Evolutionary conservation across 2,797 vertebrate genomes (phyloP).

Genomic region (Lycodopsis pacificus): DNA sequence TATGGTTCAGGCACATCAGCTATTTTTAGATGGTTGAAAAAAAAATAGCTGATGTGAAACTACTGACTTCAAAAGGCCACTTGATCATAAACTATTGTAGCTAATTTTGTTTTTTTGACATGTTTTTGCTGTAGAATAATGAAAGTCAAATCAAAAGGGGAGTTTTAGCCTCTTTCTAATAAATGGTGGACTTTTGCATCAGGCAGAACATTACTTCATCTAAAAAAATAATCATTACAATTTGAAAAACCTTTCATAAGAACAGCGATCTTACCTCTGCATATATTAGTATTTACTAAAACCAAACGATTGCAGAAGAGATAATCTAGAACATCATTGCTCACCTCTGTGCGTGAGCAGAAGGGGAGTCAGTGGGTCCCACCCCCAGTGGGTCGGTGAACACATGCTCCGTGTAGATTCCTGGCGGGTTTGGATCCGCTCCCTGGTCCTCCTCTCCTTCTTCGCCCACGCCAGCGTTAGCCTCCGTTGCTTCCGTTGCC

Average conservation of each 20-base stretch:
- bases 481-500: constrained; percentile 91
- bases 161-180: not conserved
- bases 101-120: not conserved
- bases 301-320: not conserved
- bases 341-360: constrained; percentile 78
- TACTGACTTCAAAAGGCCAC: not conserved
- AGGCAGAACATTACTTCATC: not conserved
- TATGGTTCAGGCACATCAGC: not conserved
- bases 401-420: constrained; percentile 98
- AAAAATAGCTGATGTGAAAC: not conserved
- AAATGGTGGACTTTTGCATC: not conserved
- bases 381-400: constrained; percentile 97
- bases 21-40: not conserved
- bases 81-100: not conserved
- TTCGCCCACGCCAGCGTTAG: constrained; percentile 88
- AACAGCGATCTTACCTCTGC: not conserved
- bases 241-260: not conserved
- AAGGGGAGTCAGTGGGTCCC: constrained; percentile 85
- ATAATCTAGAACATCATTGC: not conserved
- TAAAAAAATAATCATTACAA: not conserved
- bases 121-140: not conserved
- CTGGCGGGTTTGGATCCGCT: constrained; percentile 87
- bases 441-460: constrained; percentile 86
- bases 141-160: not conserved
- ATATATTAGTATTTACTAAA: not conserved